Conservation (phyloP, 2,113 vertebrate genomes). For the Perccottus glenii region DNA sequence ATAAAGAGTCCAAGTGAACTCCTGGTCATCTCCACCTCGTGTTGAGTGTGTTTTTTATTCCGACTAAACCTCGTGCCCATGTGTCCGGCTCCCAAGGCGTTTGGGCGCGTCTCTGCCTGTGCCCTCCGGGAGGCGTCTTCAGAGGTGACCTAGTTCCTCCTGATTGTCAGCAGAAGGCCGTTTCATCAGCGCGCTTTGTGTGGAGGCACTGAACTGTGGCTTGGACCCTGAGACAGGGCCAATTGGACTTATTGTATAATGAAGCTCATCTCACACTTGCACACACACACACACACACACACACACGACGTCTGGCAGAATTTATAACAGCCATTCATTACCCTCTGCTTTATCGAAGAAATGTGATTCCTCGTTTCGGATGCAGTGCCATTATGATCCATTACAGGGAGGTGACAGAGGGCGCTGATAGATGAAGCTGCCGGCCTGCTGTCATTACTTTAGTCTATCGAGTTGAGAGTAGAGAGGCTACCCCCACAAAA, state of each 20-base stretch:
- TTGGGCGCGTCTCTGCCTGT: constrained; percentile 24
- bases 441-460: constrained; percentile 51
- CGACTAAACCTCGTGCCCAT: constrained; percentile 34
- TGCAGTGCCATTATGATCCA: constrained; percentile 59
- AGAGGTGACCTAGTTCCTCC: constrained; percentile 79
- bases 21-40: not conserved
- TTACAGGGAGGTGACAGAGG: constrained; percentile 65
- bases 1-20: constrained; percentile 1
- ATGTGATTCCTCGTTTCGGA: constrained; percentile 48
- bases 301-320: constrained; percentile 46
- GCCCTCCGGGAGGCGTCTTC: constrained; percentile 66
- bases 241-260: constrained; percentile 70
- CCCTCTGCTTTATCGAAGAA: constrained; percentile 62
- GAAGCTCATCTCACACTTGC: constrained; percentile 64
- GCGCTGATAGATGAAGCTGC: constrained; percentile 65
- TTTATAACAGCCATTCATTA: constrained; percentile 73
- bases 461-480: constrained; percentile 43
- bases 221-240: constrained; percentile 58
- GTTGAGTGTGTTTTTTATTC: constrained; percentile 15
- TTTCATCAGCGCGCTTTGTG: constrained; percentile 74
- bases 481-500: constrained; percentile 63
- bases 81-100: constrained; percentile 49
- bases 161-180: constrained; percentile 74
- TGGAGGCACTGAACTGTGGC: constrained; percentile 74
- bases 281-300: constrained; percentile 30